Evolutionary conservation across 2,113 vertebrate genomes (phyloP).

Genomic region (Dicaeum eximium): DNA sequence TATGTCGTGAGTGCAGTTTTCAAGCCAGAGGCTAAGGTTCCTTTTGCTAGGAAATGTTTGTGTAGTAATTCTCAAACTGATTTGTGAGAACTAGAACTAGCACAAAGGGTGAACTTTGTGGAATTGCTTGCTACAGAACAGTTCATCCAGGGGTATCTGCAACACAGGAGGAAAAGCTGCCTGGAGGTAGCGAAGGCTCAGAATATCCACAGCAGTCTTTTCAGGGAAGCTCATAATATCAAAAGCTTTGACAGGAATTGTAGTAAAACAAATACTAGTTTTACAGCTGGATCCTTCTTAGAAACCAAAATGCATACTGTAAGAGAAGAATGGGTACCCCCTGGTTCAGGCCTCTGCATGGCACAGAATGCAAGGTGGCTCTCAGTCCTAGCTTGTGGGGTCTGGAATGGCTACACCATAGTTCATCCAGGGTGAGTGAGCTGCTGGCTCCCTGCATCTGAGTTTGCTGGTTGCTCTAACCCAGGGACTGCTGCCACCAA

Average conservation of each 20-base stretch:
- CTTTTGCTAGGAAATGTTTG: constrained; percentile 2
- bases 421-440: neutral
- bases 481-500: neutral
- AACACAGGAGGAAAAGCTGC: neutral
- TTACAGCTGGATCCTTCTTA: neutral
- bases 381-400: neutral
- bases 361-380: neutral
- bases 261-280: neutral
- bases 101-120: neutral
- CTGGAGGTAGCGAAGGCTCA: neutral
- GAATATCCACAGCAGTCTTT: neutral
- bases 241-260: neutral
- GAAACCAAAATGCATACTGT: neutral
- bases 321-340: neutral
- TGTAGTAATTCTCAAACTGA: constrained; percentile 6
- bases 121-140: neutral
- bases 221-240: neutral
- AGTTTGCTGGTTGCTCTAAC: neutral
- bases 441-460: neutral
- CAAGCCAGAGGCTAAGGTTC: constrained; percentile 20
- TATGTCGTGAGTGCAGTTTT: neutral
- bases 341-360: neutral
- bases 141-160: neutral
- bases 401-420: neutral
- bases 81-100: constrained; percentile 29